Evolutionary conservation across 2,888 invertebrate genomes (phyloP).

Genomic region (Trichogramma dendrolimi): DNA sequence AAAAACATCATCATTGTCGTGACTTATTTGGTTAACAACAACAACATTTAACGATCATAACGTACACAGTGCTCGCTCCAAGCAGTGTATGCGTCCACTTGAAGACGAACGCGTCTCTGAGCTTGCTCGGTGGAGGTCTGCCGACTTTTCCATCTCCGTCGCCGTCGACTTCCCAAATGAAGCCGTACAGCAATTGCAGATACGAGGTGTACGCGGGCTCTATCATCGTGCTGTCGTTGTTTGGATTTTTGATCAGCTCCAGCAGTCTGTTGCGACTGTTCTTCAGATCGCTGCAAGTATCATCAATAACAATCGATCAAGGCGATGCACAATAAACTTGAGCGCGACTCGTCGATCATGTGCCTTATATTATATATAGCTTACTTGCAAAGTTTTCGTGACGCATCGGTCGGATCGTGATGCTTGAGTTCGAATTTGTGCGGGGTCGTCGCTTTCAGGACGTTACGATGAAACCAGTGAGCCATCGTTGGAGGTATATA

Average conservation of each 20-base stretch:
- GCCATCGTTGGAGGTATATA: slow-evolving; percentile 39
- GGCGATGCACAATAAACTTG: neutral
- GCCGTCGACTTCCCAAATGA: slow-evolving; percentile 54
- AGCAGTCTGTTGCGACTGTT: slow-evolving; percentile 55
- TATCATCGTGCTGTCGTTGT: slow-evolving; percentile 53
- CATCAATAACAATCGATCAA: neutral
- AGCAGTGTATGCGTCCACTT: slow-evolving; percentile 57
- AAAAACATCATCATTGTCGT: slow-evolving; percentile 15
- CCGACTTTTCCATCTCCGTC: slow-evolving; percentile 40
- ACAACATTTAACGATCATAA: neutral
- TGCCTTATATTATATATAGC: slow-evolving; percentile 11
- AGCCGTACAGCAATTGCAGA: slow-evolving; percentile 56
- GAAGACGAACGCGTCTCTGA: slow-evolving; percentile 54
- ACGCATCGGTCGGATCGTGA: slow-evolving; percentile 42
- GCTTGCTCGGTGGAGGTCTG: slow-evolving; percentile 54
- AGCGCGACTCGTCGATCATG: slow-evolving; percentile 3
- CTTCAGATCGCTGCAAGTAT: slow-evolving; percentile 55
- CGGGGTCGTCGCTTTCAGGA: slow-evolving; percentile 58
- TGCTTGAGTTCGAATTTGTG: slow-evolving; percentile 47
- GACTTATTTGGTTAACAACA: neutral
- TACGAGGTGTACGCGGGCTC: slow-evolving; percentile 57
- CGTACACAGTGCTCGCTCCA: slow-evolving; percentile 56
- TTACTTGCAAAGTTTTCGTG: slow-evolving; percentile 57
- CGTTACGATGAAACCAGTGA: slow-evolving; percentile 63
- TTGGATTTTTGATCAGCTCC: slow-evolving; percentile 57